These are phyloP conservation scores for Anoura caudifer DNA, from an alignment of 2,113 vertebrate species.

Conservation along the genomic window DNA sequence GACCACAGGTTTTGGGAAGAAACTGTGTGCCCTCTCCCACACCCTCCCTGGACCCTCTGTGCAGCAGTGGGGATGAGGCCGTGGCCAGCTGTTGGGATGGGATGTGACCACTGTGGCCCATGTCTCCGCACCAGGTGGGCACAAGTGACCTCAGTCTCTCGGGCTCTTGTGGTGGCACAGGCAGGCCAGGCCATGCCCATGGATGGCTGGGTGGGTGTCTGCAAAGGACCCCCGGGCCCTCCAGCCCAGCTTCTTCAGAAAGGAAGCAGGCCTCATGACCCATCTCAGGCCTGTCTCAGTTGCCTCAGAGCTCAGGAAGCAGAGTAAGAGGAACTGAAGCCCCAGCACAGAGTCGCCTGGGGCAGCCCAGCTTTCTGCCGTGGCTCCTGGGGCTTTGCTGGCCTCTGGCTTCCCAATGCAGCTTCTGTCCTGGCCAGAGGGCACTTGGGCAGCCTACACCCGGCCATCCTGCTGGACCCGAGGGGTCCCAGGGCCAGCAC, in stretches of 20 bases:
- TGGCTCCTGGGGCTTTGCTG: not conserved
- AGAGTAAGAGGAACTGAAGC: not conserved
- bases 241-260: not conserved
- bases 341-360: rapidly evolving
- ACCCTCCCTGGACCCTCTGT: rapidly evolving
- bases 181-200: not conserved
- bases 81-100: rapidly evolving
- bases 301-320: not conserved
- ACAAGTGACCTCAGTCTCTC: not conserved
- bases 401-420: not conserved
- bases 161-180: not conserved
- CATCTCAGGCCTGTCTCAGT: not conserved
- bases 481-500: not conserved
- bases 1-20: not conserved
- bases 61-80: not conserved
- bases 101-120: not conserved
- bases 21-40: not conserved
- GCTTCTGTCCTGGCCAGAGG: not conserved
- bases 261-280: not conserved
- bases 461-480: not conserved
- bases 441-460: not conserved
- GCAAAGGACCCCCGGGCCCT: rapidly evolving
- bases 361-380: not conserved
- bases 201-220: not conserved
- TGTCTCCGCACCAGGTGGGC: not conserved